A percentile compares a stretch with the other conserved stretches of the same genome.
Evolutionary conservation across 2,797 vertebrate genomes (phyloP).

Genomic region (Todus mexicanus): DNA sequence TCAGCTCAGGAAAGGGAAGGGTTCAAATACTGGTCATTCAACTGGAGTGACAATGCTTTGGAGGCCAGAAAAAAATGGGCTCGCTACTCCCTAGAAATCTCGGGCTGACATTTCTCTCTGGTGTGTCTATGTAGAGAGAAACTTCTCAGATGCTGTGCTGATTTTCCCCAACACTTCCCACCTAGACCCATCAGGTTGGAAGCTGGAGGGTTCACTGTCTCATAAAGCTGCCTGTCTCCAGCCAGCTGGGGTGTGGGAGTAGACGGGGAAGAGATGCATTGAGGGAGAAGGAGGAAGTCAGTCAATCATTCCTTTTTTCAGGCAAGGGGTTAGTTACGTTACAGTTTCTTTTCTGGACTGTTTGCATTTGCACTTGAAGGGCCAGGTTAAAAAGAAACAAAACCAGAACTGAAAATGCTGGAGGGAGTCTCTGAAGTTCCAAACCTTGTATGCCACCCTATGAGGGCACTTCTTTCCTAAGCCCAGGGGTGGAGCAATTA

Average conservation of each 20-base stretch:
- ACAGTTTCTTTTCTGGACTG: slow-evolving; percentile 29
- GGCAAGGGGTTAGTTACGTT: slow-evolving; percentile 80
- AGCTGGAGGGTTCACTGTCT: slow-evolving; percentile 25
- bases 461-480: slow-evolving; percentile 98
- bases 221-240: slow-evolving; percentile 80
- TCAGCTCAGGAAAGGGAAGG: not conserved
- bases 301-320: slow-evolving; percentile 75
- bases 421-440: slow-evolving; percentile 78
- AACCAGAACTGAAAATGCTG: slow-evolving; percentile 31
- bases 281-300: slow-evolving; percentile 67
- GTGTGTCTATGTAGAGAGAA: not conserved
- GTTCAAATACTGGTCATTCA: not conserved
- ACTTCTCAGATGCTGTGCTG: not conserved
- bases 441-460: slow-evolving; percentile 99
- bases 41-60: not conserved
- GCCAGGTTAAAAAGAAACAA: not conserved
- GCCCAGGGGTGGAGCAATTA: slow-evolving; percentile 96
- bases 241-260: slow-evolving; percentile 70
- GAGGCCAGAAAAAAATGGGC: not conserved
- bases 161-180: not conserved
- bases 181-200: not conserved
- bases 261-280: slow-evolving; percentile 49
- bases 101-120: not conserved
- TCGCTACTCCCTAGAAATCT: not conserved
- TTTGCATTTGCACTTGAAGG: slow-evolving; percentile 23